These are phyloP conservation scores for Chrysomela aeneicollis DNA, from an alignment of 2,888 invertebrate genomes.

Conservation along the genomic window DNA sequence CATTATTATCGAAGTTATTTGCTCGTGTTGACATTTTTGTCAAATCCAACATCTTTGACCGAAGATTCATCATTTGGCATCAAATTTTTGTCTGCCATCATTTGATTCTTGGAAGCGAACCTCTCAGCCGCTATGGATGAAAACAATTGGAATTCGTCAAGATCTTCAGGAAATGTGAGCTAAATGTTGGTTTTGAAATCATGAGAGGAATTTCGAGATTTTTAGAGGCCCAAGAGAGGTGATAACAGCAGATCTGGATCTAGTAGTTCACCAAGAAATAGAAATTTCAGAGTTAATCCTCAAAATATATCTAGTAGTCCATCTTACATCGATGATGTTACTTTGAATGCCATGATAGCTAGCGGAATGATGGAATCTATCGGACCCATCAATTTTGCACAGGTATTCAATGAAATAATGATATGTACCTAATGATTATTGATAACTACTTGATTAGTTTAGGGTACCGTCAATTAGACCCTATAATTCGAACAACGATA, in stretches of 20 bases:
- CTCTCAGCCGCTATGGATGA: conserved; percentile 31
- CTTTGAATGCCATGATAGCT: conserved; percentile 45
- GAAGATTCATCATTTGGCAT: conserved; percentile 23
- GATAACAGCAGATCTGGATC: conserved; percentile 31
- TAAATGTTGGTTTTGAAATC: not conserved
- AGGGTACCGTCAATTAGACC: conserved; percentile 30
- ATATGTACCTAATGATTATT: not conserved
- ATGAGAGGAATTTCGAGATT: not conserved
- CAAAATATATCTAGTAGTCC: conserved; percentile 36
- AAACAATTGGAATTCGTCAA: conserved; percentile 35
- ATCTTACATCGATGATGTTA: conserved; percentile 44
- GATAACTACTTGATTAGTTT: conserved; percentile 26
- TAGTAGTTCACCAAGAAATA: conserved; percentile 31
- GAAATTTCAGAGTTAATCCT: conserved; percentile 33
- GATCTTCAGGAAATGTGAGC: conserved; percentile 30
- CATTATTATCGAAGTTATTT: not conserved
- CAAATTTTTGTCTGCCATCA: conserved; percentile 24
- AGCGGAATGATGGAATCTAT: conserved; percentile 43
- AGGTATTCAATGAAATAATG: conserved; percentile 27
- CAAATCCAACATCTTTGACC: conserved; percentile 32
- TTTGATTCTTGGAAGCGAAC: conserved; percentile 2
- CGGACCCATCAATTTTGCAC: conserved; percentile 43
- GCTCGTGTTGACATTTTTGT: conserved; percentile 34
- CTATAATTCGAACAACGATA: conserved; percentile 34
- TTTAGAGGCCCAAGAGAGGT: conserved; percentile 36